phyloP scores from a whole-genome alignment of 1,140 invertebrate species.

The Anthonomus grandis region DNA sequence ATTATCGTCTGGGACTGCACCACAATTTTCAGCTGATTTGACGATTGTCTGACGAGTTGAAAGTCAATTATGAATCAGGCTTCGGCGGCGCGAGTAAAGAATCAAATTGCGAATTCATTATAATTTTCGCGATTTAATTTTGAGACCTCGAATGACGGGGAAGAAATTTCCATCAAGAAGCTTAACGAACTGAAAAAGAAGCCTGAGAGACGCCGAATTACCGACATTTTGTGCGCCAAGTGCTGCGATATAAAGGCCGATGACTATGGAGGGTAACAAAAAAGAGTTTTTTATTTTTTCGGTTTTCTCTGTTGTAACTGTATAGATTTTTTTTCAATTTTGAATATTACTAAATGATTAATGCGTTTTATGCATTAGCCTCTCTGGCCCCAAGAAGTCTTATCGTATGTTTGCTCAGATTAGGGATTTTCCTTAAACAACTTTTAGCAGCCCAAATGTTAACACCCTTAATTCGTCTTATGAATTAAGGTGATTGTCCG shows the following conservation, averaged over 20 bases:
- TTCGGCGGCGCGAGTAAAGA: slow-evolving; percentile 8
- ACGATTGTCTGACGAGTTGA: slow-evolving; percentile 29
- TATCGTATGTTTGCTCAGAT: too few species aligned
- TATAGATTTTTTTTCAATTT: too few species aligned
- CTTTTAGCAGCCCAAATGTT: too few species aligned
- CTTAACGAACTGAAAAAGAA: slow-evolving; percentile 41
- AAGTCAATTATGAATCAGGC: slow-evolving; percentile 31
- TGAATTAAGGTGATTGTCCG: too few species aligned
- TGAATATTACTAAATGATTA: slow-evolving; percentile 40
- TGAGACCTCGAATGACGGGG: slow-evolving; percentile 33
- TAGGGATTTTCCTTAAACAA: too few species aligned
- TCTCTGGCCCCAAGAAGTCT: too few species aligned
- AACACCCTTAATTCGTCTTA: too few species aligned
- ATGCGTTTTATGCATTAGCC: too few species aligned
- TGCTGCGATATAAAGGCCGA: slow-evolving; percentile 26
- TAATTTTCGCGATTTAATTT: slow-evolving; percentile 40
- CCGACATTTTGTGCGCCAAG: slow-evolving; percentile 39
- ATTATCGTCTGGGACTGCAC: too few species aligned
- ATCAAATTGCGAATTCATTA: slow-evolving; percentile 41
- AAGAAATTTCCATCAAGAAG: slow-evolving; percentile 36
- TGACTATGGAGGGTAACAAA: too few species aligned
- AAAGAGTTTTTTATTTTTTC: too few species aligned
- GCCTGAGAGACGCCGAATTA: slow-evolving; percentile 34
- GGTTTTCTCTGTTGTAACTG: too few species aligned
- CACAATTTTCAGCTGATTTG: slow-evolving; percentile 24